A percentile compares a stretch with the other conserved stretches of the same genome.
Conservation (phyloP, 2,888 invertebrate genomes). For the Leucophenga montana region DNA sequence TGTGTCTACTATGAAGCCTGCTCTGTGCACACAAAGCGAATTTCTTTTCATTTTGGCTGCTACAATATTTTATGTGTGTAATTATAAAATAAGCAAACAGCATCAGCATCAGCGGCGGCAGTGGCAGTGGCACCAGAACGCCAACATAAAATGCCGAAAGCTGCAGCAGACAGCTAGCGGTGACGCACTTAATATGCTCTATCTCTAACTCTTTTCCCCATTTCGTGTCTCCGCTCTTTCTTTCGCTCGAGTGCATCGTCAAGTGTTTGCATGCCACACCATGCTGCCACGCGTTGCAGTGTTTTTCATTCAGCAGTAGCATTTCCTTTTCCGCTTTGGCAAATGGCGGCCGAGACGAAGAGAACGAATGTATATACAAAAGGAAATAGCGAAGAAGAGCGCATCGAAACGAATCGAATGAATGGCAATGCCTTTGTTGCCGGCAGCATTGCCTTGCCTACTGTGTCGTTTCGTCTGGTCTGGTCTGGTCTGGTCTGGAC, state of each 20-base stretch:
- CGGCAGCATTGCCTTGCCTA: slow-evolving; percentile 11
- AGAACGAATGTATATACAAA: slow-evolving; percentile 3
- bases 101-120: background rate
- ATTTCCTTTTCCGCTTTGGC: slow-evolving; percentile 46
- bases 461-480: background rate
- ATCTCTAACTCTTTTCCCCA: background rate
- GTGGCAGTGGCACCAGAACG: too few species aligned
- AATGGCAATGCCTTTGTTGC: slow-evolving; percentile 21
- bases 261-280: slow-evolving; percentile 13
- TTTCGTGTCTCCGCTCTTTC: background rate
- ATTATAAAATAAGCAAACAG: slow-evolving; percentile 22
- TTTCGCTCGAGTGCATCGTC: background rate
- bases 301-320: slow-evolving; percentile 32
- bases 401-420: too few species aligned
- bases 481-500: background rate
- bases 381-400: background rate
- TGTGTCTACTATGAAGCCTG: background rate
- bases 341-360: slow-evolving; percentile 19
- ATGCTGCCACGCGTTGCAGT: slow-evolving; percentile 13
- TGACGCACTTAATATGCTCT: background rate
- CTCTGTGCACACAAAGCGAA: slow-evolving; percentile 12
- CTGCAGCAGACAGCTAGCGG: background rate
- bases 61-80: background rate
- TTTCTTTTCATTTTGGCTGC: background rate
- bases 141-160: background rate